Conservation (phyloP, 2,888 invertebrate genomes). For the Torymus tubicola region DNA sequence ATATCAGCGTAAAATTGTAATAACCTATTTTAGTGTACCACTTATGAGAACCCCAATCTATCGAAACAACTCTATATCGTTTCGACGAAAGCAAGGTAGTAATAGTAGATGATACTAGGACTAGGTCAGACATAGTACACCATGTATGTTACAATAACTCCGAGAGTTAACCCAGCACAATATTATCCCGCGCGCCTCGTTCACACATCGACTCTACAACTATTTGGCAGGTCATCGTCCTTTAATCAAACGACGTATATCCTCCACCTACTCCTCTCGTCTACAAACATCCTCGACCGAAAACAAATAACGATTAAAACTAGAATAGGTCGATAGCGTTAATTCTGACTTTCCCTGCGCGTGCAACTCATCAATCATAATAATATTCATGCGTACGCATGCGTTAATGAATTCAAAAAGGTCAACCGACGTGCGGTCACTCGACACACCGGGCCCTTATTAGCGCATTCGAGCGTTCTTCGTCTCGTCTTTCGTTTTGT, state of each 20-base stretch:
- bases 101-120: slow-evolving; percentile 10
- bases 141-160: too few relatives aligned
- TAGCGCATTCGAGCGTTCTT: slow-evolving; percentile 28
- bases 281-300: too few relatives aligned
- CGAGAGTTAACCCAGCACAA: too few relatives aligned
- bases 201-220: too few relatives aligned
- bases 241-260: too few relatives aligned
- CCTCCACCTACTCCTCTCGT: too few relatives aligned
- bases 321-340: slow-evolving; percentile 24
- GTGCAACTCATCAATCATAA: slow-evolving; percentile 28
- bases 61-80: slow-evolving; percentile 2
- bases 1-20: too few relatives aligned
- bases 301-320: too few relatives aligned
- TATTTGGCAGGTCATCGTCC: too few relatives aligned
- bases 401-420: slow-evolving; percentile 40
- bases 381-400: not conserved
- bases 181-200: too few relatives aligned
- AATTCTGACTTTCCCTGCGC: slow-evolving; percentile 12
- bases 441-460: slow-evolving; percentile 43
- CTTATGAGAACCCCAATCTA: too few relatives aligned
- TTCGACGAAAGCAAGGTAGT: not conserved
- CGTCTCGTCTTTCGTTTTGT: slow-evolving; percentile 9
- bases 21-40: too few relatives aligned
- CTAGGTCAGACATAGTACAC: slow-evolving; percentile 27
- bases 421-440: not conserved